A percentile compares a stretch with the other conserved stretches of the same genome.
Evolutionary conservation across 2,888 invertebrate genomes (phyloP).

Genomic region (Pristionchus arcanus): DNA sequence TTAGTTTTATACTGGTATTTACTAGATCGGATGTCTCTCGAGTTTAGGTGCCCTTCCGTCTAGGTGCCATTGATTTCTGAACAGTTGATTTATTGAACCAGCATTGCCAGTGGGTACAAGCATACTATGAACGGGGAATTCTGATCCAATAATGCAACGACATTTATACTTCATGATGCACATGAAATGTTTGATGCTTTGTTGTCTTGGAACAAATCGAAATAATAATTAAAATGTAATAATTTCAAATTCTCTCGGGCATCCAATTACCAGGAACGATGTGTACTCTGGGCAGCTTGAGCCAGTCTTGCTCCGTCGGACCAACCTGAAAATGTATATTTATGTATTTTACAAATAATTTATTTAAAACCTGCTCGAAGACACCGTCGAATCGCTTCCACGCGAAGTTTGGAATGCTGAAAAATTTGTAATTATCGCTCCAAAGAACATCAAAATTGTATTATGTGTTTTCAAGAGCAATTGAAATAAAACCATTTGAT

Average conservation of each 20-base stretch:
- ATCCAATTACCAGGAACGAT: neutral
- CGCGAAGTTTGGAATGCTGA: neutral
- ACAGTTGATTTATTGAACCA: neutral
- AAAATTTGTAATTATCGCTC: neutral
- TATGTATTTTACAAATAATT: too few relatives aligned
- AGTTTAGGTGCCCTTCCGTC: too few relatives aligned
- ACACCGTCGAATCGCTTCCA: neutral
- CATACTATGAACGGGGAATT: neutral
- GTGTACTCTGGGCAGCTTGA: neutral
- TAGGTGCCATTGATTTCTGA: too few relatives aligned
- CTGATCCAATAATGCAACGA: too few relatives aligned
- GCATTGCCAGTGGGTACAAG: neutral
- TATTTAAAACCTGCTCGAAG: neutral
- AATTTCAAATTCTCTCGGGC: neutral
- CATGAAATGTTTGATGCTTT: too few relatives aligned
- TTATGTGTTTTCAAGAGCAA: too few relatives aligned
- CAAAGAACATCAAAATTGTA: neutral
- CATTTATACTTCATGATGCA: too few relatives aligned
- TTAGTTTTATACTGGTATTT: too few relatives aligned
- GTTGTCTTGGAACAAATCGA: too few relatives aligned
- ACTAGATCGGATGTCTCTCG: too few relatives aligned
- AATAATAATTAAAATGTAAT: neutral
- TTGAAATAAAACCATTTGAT: too few relatives aligned
- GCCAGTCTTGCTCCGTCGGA: neutral
- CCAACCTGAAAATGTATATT: neutral